Evolutionary conservation across 2,888 invertebrate species (phyloP), one percentile per base, ranked within the genome.

Genomic region (Latrodectus elegans): DNA sequence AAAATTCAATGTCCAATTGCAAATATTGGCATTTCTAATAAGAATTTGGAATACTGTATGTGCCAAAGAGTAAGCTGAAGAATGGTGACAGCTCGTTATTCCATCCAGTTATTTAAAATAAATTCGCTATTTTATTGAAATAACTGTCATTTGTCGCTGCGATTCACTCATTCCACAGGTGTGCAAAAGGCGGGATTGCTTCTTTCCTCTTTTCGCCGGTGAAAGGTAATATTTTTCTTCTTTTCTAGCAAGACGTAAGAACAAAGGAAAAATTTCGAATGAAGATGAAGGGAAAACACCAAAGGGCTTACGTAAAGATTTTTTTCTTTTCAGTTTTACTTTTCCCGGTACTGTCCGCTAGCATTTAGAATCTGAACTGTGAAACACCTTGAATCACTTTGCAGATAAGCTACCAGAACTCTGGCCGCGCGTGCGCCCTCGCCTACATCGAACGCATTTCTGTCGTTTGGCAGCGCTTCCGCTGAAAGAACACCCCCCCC

Each of bases 381-480:
- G 70, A 84, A 60, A 77, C 78, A 78, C 86, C 81, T 85, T 76
- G 86, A 86, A 81, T 81, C 86, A 85, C 80, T 86, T 86, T 86
- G 86, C 86, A 86, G 86, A 86, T 86, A 85, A 79, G 84, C 84
- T 85, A 55, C 65, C 74, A 64, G 10, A 81, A 81, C 53, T 72
- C 73, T 22, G 51, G 49, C 65, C 38, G 67, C 86, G 81, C 86
- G 51, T 86, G 86, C 86, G 86, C 79, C 53, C 9, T 74, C 68
- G 17, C 38, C 17, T n/a, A 52, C 80, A 86, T 86, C 86, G 86
- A 86, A 76, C 86, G 86, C 86, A 76, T 81, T 86, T 86, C 70
- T 60, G 79, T 60, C 79, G 78, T 75, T 51, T 26, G 65, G 78
- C 77, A 60, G 78, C 73, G 68, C 75, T 70, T 64, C 17, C 22